Base-by-base conservation (phyloP, 2,888 invertebrate species). In the Patella depressa region DNA sequence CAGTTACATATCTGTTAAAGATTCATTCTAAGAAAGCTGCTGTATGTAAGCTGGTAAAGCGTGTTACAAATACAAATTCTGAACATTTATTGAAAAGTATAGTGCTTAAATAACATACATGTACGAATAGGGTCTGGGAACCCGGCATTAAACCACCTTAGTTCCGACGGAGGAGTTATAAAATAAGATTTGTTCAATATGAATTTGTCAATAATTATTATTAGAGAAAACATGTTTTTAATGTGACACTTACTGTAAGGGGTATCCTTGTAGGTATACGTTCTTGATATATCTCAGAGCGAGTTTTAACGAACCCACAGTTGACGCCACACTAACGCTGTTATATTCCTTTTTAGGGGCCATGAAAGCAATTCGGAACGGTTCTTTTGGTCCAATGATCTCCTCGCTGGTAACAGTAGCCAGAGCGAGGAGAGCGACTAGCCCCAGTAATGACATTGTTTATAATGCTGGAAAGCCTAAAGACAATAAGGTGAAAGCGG, bases 361-460 rank as follows among this genome's bases (percentile, higher is more conserved):
- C 79, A 89, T 80, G 88, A 88, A 89, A 0, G 88, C 89, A 59
- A 89, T 85, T n/a, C 88, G 82, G 71, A 88, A 84, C 76, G 88
- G 86, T 34, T 79, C 81, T 34, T 82, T 73, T 3, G 65, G 29
- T 45, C 71, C 72, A 70, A n/a, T 45, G 17, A 45, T 72, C 53
- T 59, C 65, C 24, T 45, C 59, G 5, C n/a, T 15, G 53, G 71
- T 19, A 0, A 24, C 9, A 53, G 72, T 24, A 69, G 69, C 54
- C 29, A 12, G 29, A 71, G 29, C 34, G 7, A 75, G 71, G 34
- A 71, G 70, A 11, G 53, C 59, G 70, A 75, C 17, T 55, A 75
- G 24, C 17, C 70, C 65, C 75, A 70, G 55, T 29, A 71, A 54
- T 53, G 53, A 71, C 75, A 75, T 75, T 70, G 71, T 75, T 19